phyloP scores from a whole-genome alignment of 1,140 invertebrate genomes.

The Venturia canescens region DNA sequence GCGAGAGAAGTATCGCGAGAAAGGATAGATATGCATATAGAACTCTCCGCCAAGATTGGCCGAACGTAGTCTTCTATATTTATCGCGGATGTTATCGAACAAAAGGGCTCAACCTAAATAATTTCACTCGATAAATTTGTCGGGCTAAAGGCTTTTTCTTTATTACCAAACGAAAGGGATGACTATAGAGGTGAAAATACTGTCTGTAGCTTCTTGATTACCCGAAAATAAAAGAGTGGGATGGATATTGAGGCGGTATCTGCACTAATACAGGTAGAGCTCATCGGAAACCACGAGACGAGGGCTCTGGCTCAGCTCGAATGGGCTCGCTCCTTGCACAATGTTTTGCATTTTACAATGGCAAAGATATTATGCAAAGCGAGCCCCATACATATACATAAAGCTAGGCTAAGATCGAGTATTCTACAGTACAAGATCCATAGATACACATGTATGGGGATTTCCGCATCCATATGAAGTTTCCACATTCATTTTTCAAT shows the following conservation, averaged over 20 bases:
- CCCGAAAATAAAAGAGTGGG: conserved; percentile 6
- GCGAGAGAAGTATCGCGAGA: conserved; percentile 30
- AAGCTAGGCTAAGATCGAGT: conserved; percentile 48
- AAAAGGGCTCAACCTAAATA: neutral
- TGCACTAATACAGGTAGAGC: neutral
- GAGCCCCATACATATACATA: conserved; percentile 49
- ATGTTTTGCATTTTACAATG: conserved; percentile 74
- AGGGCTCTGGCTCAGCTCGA: conserved; percentile 64
- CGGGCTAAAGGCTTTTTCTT: neutral
- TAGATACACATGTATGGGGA: neutral
- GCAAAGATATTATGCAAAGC: conserved; percentile 74
- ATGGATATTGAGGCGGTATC: neutral
- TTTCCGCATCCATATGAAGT: neutral
- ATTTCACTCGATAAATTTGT: neutral
- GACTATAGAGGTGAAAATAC: neutral
- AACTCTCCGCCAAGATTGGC: neutral
- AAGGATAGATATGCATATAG: conserved; percentile 5
- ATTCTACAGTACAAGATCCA: conserved; percentile 49
- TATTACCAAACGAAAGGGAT: neutral
- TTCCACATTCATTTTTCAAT: neutral
- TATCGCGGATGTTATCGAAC: neutral
- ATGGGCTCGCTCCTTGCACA: conserved; percentile 55
- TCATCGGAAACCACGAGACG: conserved; percentile 57
- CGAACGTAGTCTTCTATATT: neutral
- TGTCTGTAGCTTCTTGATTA: neutral